These are phyloP conservation scores for Palythoa caribaeorum DNA, from an alignment of 92 coral and sea anemone genomes.

Conservation along the genomic window DNA sequence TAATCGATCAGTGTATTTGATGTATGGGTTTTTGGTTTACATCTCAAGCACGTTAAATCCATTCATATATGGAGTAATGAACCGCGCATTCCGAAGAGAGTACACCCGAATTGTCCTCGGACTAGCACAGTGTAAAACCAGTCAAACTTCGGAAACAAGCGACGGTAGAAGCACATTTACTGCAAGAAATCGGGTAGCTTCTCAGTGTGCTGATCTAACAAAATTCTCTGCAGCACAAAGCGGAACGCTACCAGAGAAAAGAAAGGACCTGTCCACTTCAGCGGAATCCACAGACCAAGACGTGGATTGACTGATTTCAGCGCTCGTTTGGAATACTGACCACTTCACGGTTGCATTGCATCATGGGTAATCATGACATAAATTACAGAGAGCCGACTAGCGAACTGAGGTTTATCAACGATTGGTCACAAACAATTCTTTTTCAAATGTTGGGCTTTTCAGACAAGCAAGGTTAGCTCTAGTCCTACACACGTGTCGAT, in stretches of 20 bases:
- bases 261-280: neutral
- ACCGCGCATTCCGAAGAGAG: slow-evolving; percentile 68
- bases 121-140: neutral
- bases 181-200: neutral
- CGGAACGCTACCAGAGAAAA: neutral
- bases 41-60: slow-evolving; percentile 80
- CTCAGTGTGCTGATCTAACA: neutral
- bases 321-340: no score
- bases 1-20: slow-evolving; percentile 65
- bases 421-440: no score
- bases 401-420: no score
- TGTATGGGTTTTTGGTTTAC: slow-evolving; percentile 71
- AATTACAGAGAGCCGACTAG: no score
- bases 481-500: no score
- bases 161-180: neutral
- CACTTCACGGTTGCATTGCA: no score
- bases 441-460: no score
- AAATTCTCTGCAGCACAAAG: neutral
- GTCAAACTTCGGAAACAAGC: neutral
- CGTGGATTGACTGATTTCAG: no score
- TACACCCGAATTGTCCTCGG: slow-evolving; percentile 32
- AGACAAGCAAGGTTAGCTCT: no score
- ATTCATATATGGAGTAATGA: slow-evolving; percentile 77
- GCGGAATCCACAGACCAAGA: no score
- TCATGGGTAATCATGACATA: no score